phyloP scores from a whole-genome alignment of 2,113 vertebrate genomes.

The Oceanites oceanicus region DNA sequence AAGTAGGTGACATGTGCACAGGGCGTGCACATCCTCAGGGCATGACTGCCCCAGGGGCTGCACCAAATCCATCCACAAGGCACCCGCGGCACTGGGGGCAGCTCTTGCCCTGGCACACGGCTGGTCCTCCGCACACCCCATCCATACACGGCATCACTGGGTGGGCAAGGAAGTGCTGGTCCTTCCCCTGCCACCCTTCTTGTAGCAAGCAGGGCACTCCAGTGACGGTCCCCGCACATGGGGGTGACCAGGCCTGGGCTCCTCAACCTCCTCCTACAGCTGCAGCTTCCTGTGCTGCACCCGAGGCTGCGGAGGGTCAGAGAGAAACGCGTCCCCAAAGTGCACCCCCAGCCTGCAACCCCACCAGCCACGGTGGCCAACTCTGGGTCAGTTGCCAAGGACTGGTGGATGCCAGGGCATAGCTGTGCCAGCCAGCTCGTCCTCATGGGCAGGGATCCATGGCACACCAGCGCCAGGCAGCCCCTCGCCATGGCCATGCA shows the following conservation, averaged over 20 bases:
- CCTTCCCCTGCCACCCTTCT: not conserved
- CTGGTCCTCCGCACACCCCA: not conserved
- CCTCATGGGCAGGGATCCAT: accelerated
- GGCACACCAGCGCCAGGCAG: accelerated
- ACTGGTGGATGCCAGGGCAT: accelerated
- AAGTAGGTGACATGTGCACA: not conserved
- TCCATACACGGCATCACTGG: accelerated
- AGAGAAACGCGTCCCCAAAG: not conserved
- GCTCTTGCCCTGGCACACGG: accelerated
- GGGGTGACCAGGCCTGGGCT: not conserved
- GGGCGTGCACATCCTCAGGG: accelerated
- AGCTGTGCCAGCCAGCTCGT: not conserved
- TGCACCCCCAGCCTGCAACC: not conserved
- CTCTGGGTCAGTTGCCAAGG: accelerated
- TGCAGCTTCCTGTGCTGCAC: not conserved
- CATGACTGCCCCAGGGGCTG: not conserved
- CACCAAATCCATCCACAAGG: not conserved
- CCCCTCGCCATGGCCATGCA: accelerated
- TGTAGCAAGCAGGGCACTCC: not conserved
- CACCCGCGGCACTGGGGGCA: accelerated
- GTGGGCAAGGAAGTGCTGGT: not conserved
- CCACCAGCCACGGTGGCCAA: no score
- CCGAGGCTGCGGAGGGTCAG: accelerated
- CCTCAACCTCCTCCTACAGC: not conserved
- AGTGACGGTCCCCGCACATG: accelerated